Conservation (phyloP, 2,113 vertebrate genomes). For the Limanda limanda region DNA sequence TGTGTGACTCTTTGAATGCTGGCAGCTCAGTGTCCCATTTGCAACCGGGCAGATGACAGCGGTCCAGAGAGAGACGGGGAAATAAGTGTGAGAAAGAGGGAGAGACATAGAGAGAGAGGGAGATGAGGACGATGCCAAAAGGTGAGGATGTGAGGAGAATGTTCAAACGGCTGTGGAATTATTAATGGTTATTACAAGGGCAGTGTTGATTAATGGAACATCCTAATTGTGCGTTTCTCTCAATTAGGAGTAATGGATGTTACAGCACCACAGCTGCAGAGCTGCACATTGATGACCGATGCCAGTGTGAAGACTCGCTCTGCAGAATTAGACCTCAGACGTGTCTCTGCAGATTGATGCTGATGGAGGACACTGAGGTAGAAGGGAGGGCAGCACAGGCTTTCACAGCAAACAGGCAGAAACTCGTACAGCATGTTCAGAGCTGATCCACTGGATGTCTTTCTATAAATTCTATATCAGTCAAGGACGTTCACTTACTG, state of each 20-base stretch:
- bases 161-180: conserved; percentile 35
- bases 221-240: conserved; percentile 58
- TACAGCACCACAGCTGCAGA: conserved; percentile 52
- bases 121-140: conserved; percentile 22
- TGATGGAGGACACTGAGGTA: conserved; percentile 46
- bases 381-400: conserved; percentile 29
- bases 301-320: conserved; percentile 39
- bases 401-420: background rate
- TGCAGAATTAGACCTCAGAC: conserved; percentile 52
- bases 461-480: too few species aligned
- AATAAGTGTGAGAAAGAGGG: conserved; percentile 1
- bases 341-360: conserved; percentile 32
- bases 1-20: conserved; percentile 53
- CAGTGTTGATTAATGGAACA: conserved; percentile 61
- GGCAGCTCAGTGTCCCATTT: conserved; percentile 66
- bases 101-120: background rate
- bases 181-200: conserved; percentile 50
- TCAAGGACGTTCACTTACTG: too few species aligned
- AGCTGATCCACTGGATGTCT: background rate
- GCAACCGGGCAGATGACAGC: conserved; percentile 46
- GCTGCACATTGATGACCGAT: conserved; percentile 59
- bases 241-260: conserved; percentile 69
- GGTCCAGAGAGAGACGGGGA: conserved; percentile 22
- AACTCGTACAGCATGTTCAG: background rate
- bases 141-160: conserved; percentile 47